phyloP scores from a whole-genome alignment of 2,888 invertebrate genomes.

The Chrysomela aeneicollis region DNA sequence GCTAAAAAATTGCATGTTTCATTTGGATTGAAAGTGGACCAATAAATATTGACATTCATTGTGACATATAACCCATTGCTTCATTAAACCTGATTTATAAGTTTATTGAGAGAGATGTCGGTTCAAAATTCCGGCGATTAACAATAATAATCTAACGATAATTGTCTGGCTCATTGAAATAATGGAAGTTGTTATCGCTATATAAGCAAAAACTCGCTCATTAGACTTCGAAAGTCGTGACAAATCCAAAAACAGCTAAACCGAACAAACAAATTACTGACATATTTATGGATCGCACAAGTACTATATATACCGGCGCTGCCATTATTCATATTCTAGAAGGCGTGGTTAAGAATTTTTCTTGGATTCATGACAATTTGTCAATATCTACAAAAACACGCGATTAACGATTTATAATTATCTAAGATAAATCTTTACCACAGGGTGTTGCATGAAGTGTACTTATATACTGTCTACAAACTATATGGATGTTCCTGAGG shows the following conservation, averaged over 20 bases:
- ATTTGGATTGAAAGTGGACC: too few relatives aligned
- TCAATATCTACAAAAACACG: neutral
- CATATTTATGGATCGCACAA: neutral
- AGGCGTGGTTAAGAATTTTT: slow-evolving; percentile 2
- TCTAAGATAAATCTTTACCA: too few relatives aligned
- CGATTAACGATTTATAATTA: neutral
- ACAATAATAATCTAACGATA: slow-evolving; percentile 24
- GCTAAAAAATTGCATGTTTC: too few relatives aligned
- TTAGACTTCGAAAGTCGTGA: slow-evolving; percentile 26
- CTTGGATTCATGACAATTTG: neutral
- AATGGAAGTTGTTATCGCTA: slow-evolving; percentile 26
- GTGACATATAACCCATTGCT: neutral
- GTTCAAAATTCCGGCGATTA: slow-evolving; percentile 22
- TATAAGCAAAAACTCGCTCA: slow-evolving; percentile 32
- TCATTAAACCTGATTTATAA: slow-evolving; percentile 11
- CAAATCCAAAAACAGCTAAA: slow-evolving; percentile 20
- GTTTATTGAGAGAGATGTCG: slow-evolving; percentile 16
- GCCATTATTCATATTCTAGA: neutral
- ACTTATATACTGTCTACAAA: too few relatives aligned
- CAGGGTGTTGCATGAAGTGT: too few relatives aligned
- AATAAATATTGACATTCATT: neutral
- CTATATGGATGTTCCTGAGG: too few relatives aligned
- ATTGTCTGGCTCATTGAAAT: slow-evolving; percentile 24
- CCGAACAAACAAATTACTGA: slow-evolving; percentile 7
- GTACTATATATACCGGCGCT: slow-evolving; percentile 1